Evolutionary conservation across 1,140 invertebrate species (phyloP), one percentile per base, ranked within the genome.

Genomic region (Lasaia peninsularis): DNA sequence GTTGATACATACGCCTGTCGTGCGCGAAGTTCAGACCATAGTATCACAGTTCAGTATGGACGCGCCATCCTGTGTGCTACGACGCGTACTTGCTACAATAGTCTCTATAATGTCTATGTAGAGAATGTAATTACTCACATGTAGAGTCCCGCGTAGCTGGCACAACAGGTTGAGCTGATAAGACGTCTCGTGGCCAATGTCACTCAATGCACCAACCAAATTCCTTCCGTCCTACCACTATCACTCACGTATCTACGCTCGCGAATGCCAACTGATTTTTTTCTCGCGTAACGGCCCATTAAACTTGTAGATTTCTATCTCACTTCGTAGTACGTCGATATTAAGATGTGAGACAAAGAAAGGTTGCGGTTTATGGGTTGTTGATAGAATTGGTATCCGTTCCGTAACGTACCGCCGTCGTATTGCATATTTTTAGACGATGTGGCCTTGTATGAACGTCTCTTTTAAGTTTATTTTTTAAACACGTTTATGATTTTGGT

Each of bases 331-430:
- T 67, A 58, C 69, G 72, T 71, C 67, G 65, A 61, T 70, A 75
- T 75, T 73, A 75, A 85, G 74, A 80, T 67, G 89, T 68, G 75
- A 84, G 87, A 89, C 83, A 89, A 88, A 84, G 89, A 90, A 83
- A 87, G 85, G 78, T 81, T 85, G 84, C 72, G 78, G 86, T 89
- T 89, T 88, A 88, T 89, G 75, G 85, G 86, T 88, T 88, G 87
- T 89, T 88, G 85, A 89, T 90, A 87, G 87, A 89, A 88, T 87
- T 86, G 86, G 84, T 89, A 89, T 89, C 86, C 85, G 81, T 78
- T 86, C 78, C 61, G 83, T 78, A 82, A 78, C 84, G 83, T 86
- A 78, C 76, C 75, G 80, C 73, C 76, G 80, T 75, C 79, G 87
- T 88, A 88, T 86, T 90, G 89, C 89, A 90, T 89, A 89, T 88